Base-by-base conservation (phyloP, 2,113 vertebrate species). In the Corythaeola cristata region DNA sequence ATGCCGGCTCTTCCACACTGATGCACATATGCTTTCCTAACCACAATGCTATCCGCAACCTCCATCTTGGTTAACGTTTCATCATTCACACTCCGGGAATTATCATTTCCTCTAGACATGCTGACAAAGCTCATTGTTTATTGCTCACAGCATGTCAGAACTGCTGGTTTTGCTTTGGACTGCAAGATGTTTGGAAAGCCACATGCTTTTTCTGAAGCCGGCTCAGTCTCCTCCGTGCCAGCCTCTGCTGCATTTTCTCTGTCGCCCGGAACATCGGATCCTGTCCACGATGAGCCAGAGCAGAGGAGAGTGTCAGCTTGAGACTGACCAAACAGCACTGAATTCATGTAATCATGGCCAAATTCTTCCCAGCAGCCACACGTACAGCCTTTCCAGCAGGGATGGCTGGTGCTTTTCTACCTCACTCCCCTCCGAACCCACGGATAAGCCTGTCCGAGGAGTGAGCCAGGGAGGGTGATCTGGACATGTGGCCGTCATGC, bases 71-170 rank as follows among this genome's bases (percentile, higher is more conserved):
- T 93, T 94, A 96, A 39, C 82, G 60, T 97, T 96, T 97, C 94
- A 97, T 97, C 87, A 94, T 95, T 96, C 95, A 92, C 87, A 75
- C 94, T 92, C 90, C 30, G 1, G 81, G 92, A 96, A 97, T 96
- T 94, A 96, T 96, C 82, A 73, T 96, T 97, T 97, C 94, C 96
- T 96, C 90, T 69, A 90, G 92, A 95, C 91, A 85, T 87, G 89
- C 94, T 97, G 96, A 97, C 92, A 96, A 95, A 96, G 85, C 94
- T 97, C 66, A 88, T 90, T 97, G 95, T 97, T 97, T 97, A 96
- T 96, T 97, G 94, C 90, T 95, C 96, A 60, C 96, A 96, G 95
- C 86, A 86, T 76, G 93, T 94, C 89, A 92, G 83, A 90, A 90
- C 85, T 88, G 93, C 96, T 97, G 93, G 69, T 96, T 98, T 97